These are phyloP conservation scores for Gymnothorax reevesii DNA, from an alignment of 2,797 vertebrate genomes.

Conservation along the genomic window DNA sequence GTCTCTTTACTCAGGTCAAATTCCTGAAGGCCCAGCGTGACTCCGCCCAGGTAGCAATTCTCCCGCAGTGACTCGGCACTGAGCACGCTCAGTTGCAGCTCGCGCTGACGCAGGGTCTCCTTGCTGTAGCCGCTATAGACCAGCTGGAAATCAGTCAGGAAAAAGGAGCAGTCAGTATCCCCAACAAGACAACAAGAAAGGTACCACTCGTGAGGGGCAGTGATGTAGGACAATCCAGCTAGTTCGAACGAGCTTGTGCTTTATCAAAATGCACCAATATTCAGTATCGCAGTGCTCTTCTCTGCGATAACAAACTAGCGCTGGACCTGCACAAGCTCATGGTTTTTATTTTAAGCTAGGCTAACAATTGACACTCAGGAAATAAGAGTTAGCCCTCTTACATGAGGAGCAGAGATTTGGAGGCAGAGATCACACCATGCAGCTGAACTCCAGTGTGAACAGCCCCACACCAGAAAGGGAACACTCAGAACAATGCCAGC, in stretches of 20 bases:
- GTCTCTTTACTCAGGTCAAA: constrained; percentile 97
- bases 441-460: background rate
- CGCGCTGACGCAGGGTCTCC: constrained; percentile 87
- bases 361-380: background rate
- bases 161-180: background rate
- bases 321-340: background rate
- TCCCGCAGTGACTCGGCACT: constrained; percentile 94
- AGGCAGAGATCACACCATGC: background rate
- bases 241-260: too few relatives aligned
- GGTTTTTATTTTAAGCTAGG: background rate
- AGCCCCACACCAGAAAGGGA: background rate
- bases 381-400: background rate
- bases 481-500: background rate
- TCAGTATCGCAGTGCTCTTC: background rate
- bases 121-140: constrained; percentile 94
- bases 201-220: background rate
- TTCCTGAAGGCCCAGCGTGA: constrained; percentile 93
- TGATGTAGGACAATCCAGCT: background rate
- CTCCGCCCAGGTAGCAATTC: constrained; percentile 93
- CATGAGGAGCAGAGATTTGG: background rate
- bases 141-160: constrained; percentile 71
- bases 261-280: background rate
- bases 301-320: background rate
- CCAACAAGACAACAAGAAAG: too few relatives aligned
- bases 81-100: constrained; percentile 93